Evolutionary conservation across 2,888 invertebrate genomes (phyloP), one percentile per base, ranked within the genome.

Genomic region (Drosophila setosimentum): DNA sequence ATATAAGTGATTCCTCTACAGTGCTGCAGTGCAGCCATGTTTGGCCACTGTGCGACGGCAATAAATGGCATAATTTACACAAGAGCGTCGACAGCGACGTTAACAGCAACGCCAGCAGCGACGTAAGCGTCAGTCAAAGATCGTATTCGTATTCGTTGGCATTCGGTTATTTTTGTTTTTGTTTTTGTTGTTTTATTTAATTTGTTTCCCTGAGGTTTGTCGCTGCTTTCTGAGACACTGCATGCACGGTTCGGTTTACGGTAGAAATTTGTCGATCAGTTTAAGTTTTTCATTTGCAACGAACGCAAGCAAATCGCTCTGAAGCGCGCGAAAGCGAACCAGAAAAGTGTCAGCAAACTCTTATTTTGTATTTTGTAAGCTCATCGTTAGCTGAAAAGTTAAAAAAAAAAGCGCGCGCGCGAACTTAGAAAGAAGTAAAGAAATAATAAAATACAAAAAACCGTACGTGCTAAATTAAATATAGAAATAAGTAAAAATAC

Each of bases 231-330:
- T 85, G 87, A 91, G 86, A 82, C 84, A 80, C 21, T 40, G 16
- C 57, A 83, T 80, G 81, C 73, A 80, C 73, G 73, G 69, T 79
- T 77, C 77, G 80, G 64, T 53, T 73, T 49, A 79, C 87, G 87
- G 91, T 91, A 91, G 92, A 93, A 92, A 92, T 93, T 92, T 92
- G 45, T 90, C 91, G 91, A 92, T 93, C 92, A 93, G 92, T 93
- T 92, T 83, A 88, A 92, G 87, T 92, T 93, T 92, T 92, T 89
- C 91, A 91, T 91, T 92, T 91, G 92, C 87, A 86, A 85, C 91
- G 92, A 91, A 82, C 91, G 90, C 91, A 90, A 90, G 90, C 87
- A 87, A 73, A 54, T 68, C 77, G 76, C 75, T 73, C 69, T 62
- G 67, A 68, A 59, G 78, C 78, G 81, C 73, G 76, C 78, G 84